Conservation (phyloP, 2,113 vertebrate species). For the Grammomys surdaster region DNA sequence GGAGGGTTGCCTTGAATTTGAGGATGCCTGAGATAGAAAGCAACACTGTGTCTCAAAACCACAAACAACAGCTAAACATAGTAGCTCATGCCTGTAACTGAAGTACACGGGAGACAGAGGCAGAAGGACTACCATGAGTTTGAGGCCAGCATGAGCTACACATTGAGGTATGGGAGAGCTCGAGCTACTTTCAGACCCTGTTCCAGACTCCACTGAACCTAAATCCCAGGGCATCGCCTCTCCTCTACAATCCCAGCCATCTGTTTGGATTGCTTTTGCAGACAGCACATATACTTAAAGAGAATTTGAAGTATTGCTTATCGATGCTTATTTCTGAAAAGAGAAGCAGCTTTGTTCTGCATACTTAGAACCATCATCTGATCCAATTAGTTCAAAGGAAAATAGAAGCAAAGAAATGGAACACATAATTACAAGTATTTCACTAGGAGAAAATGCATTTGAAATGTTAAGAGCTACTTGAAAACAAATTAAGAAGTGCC, state of each 20-base stretch:
- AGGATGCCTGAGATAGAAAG: not conserved
- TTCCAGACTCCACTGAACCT: not conserved
- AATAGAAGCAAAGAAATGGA: not conserved
- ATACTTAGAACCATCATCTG: not conserved
- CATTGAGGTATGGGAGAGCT: not conserved
- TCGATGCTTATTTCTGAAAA: not conserved
- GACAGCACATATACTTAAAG: not conserved
- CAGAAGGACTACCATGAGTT: not conserved
- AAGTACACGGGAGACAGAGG: not conserved
- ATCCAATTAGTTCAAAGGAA: not conserved
- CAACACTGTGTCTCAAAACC: not conserved
- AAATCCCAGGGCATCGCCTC: not conserved
- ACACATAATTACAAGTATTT: not conserved
- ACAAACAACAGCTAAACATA: not conserved
- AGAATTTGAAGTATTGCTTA: not conserved
- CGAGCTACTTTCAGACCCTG: not conserved
- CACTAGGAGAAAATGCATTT: not conserved
- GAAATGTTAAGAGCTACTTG: conserved; percentile 15
- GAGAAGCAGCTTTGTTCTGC: conserved; percentile 4
- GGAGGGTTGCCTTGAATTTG: not conserved
- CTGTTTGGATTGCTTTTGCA: not conserved
- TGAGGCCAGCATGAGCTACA: not conserved
- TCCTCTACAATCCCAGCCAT: not conserved
- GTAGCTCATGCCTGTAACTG: not conserved
- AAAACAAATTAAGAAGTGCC: conserved; percentile 16